Evolutionary conservation across 2,113 vertebrate genomes (phyloP), one percentile per base, ranked within the genome.

Genomic region (Neodontobutis hainanensis): DNA sequence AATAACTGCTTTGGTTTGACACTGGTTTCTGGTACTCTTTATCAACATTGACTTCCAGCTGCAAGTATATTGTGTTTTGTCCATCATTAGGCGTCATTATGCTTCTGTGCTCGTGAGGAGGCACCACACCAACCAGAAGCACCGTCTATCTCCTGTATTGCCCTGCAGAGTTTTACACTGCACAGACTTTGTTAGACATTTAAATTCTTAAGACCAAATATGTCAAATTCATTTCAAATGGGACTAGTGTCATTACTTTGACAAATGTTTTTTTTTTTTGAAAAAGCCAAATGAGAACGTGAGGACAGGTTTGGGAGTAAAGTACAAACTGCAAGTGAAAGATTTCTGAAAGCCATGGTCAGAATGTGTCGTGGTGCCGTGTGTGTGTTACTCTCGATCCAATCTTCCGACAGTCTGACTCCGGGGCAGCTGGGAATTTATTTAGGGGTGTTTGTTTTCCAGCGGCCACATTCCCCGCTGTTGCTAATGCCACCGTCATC

Each of bases 371-470:
- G 72, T 10, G 49, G 56, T 50, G 6, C 51, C 12, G 50, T 6
- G 50, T 73, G 69, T 71, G 68, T 61, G 73, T 79, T 67, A n/a
- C 27, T 52, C 59, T 35, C 68, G 10, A 27, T n/a, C 16, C 69
- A 35, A 65, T 71, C 75, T 42, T 68, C 56, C 78, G 86, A 77
- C 91, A 66, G 59, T 53, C 77, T 84, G 91, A 75, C 89, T 90
- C 87, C 84, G 61, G 38, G 76, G 86, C 91, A 92, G 90, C 91
- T 92, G 89, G 77, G 86, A 90, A 92, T 89, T 70, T 73, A 62
- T 75, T 90, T 81, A 84, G 65, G 7, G 73, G 77, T 73, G 84
- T 85, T 88, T 83, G 75, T 89, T 84, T 88, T 79, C 75, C 74
- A 59, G 19, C 85, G 65, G 80, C 68, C 73, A 80, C 81, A 88